Evolutionary conservation across 2,888 invertebrate genomes (phyloP).

Genomic region (Notodromas monacha): DNA sequence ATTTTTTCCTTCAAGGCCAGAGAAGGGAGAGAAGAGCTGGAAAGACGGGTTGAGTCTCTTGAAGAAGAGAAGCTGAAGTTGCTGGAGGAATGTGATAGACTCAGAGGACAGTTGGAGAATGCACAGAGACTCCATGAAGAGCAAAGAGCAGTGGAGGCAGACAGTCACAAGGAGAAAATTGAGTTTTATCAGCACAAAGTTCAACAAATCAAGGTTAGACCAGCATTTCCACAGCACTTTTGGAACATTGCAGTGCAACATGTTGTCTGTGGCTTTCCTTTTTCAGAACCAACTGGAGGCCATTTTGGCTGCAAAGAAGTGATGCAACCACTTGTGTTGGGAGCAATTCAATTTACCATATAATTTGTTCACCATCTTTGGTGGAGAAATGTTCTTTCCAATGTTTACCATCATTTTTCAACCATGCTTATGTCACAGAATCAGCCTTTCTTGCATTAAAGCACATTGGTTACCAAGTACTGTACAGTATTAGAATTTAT

Average conservation of each 20-base stretch:
- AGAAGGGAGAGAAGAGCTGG: neutral
- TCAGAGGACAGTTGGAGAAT: neutral
- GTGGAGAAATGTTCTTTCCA: too few relatives aligned
- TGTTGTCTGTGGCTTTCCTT: too few relatives aligned
- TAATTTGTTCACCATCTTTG: too few relatives aligned
- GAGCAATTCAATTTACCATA: too few relatives aligned
- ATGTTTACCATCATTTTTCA: too few relatives aligned
- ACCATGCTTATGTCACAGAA: too few relatives aligned
- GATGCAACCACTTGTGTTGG: neutral
- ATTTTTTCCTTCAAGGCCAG: neutral
- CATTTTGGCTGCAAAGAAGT: neutral
- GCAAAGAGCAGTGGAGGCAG: neutral
- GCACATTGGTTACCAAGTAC: too few relatives aligned
- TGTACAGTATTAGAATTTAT: too few relatives aligned
- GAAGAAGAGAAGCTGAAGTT: constrained; percentile 1
- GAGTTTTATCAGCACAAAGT: constrained; percentile 1
- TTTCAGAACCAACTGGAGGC: constrained; percentile 4
- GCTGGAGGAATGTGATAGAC: neutral
- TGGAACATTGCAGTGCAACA: too few relatives aligned
- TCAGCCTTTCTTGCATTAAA: too few relatives aligned
- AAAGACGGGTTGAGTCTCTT: neutral
- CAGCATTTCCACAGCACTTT: too few relatives aligned
- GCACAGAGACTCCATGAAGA: neutral
- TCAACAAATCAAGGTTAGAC: neutral
- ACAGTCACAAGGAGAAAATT: neutral